These are phyloP conservation scores for Illadopsis cleaveri DNA, from an alignment of 2,113 vertebrate species.

Conservation along the genomic window DNA sequence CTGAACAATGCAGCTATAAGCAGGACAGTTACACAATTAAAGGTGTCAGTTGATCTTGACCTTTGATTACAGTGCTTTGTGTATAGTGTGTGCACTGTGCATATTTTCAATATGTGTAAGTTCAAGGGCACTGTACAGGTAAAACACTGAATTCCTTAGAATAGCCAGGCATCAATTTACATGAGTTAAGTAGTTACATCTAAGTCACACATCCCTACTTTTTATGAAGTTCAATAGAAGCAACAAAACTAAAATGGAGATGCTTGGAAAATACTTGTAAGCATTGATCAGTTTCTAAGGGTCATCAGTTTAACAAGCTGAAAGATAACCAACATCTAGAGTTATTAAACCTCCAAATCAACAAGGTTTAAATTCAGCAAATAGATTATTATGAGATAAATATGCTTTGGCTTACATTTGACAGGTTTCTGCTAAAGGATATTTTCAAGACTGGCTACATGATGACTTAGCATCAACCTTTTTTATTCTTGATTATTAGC, in stretches of 20 bases:
- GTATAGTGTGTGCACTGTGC: not conserved
- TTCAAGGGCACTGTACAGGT: not conserved
- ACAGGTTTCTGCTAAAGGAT: conserved; percentile 19
- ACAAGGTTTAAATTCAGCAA: not conserved
- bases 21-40: not conserved
- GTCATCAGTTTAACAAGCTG: not conserved
- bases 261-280: not conserved
- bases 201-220: not conserved
- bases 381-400: not conserved
- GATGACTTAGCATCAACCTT: not conserved
- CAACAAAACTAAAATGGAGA: not conserved
- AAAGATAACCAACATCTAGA: not conserved
- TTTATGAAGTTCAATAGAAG: not conserved
- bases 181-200: not conserved
- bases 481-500: not conserved
- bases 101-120: not conserved
- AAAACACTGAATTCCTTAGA: not conserved
- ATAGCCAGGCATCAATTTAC: not conserved
- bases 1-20: not conserved
- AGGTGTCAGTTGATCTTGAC: not conserved
- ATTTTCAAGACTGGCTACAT: not conserved
- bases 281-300: not conserved
- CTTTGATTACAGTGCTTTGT: not conserved
- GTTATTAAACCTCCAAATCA: not conserved
- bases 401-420: not conserved